Evolutionary conservation across 2,113 vertebrate species (phyloP).

Genomic region (Lutjanus erythropterus): DNA sequence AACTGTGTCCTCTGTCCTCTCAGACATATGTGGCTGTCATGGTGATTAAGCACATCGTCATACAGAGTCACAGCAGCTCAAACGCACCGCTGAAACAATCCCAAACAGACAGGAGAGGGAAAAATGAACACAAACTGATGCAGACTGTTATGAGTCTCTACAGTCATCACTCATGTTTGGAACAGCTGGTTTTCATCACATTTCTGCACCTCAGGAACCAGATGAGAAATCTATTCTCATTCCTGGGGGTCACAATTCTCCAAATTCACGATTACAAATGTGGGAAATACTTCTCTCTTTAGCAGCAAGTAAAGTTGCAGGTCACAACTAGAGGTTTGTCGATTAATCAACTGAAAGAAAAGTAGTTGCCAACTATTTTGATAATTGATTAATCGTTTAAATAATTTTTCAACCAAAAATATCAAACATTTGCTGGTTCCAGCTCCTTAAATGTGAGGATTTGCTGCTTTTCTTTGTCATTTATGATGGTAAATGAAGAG

Average conservation of each 20-base stretch:
- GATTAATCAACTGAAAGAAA: no score
- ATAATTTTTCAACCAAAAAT: no score
- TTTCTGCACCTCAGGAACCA: not conserved
- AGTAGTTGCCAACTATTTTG: no score
- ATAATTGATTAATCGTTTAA: no score
- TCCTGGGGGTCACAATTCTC: not conserved
- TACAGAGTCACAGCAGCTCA: conserved; percentile 9
- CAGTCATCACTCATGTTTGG: not conserved
- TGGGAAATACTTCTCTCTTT: no score
- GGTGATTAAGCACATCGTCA: conserved; percentile 28
- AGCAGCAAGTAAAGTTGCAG: no score
- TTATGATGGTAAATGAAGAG: no score
- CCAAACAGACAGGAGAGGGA: conserved; percentile 4
- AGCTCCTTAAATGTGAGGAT: no score
- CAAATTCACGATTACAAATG: no score
- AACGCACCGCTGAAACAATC: not conserved
- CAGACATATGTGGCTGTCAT: conserved; percentile 16
- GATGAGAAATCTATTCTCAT: not conserved
- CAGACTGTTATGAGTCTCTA: not conserved
- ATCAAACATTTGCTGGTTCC: no score
- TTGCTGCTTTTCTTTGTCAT: no score
- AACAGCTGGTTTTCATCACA: not conserved
- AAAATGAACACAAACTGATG: not conserved
- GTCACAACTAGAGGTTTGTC: no score
- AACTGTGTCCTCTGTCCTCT: conserved; percentile 20